Evolutionary conservation across 1,140 invertebrate genomes (phyloP), one percentile per base, ranked within the genome.

Genomic region (Pseudomyrmex gracilis): DNA sequence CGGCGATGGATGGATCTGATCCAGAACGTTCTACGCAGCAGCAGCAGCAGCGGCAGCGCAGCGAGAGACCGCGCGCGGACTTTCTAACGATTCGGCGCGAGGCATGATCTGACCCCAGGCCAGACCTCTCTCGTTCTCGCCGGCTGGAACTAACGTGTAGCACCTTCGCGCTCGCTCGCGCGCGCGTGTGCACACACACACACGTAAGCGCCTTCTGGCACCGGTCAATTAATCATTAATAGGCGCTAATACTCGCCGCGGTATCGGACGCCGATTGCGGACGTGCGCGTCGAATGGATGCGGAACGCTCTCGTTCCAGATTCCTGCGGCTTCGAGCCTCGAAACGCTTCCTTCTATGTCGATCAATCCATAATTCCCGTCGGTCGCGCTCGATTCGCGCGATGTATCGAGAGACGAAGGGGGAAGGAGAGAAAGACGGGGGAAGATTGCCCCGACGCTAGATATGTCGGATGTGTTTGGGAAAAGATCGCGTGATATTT

Each of bases 221-320:
- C 55, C 87, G 87, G 73, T 88, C 92, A 88, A 92, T 92, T 92
- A 92, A 92, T 92, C 91, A 92, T 91, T 91, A 92, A 91, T 90
- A 90, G 87, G 89, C 85, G 86, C 86, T 91, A 91, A 92, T 88
- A 88, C 82, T 70, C 83, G 61, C 73, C 68, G 86, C 45, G 58
- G 5, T 58, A 83, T 58, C 85, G 61, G 34, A 34, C 85, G 85
- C 71, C 85, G 82, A 84, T 87, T 86, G 68, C 51, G 85, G 57
- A 57, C 78, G 53, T 49, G 55, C 83, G 58, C 84, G 73, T 87
- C 86, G 85, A 87, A 84, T 80, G 67, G 34, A 78, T 84, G 80
- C 73, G 45, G 74, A 64, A 87, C 17, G 73, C 67, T 55, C 73
- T 87, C 85, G 85, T 86, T 83, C 78, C 82, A 87, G 85, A 84